Evolutionary conservation across 2,113 vertebrate genomes (phyloP).

Genomic region (Hepsetus odoe): DNA sequence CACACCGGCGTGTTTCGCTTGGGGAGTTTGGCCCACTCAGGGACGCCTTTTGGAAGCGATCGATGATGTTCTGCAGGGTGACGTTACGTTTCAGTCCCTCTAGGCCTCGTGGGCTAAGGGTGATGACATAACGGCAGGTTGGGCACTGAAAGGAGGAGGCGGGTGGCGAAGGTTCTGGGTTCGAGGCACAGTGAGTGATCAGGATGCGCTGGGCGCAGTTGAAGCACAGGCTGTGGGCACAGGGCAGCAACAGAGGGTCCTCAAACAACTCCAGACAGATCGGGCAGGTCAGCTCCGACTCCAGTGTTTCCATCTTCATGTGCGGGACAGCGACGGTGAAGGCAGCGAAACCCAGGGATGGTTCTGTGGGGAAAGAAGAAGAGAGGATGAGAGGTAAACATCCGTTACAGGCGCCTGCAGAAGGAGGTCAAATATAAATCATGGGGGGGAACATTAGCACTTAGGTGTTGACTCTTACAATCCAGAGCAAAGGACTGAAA

Average conservation of each 20-base stretch:
- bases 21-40: slow-evolving; percentile 84
- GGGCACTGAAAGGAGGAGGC: slow-evolving; percentile 90
- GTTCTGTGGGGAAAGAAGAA: slow-evolving; percentile 71
- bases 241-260: slow-evolving; percentile 87
- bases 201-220: slow-evolving; percentile 88
- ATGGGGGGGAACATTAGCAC: not conserved
- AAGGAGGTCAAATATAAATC: not conserved
- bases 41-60: slow-evolving; percentile 88
- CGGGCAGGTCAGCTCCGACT: slow-evolving; percentile 92
- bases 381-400: too few species aligned
- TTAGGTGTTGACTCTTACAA: not conserved
- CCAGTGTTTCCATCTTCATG: slow-evolving; percentile 92
- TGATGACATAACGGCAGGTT: slow-evolving; percentile 91
- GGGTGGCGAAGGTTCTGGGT: slow-evolving; percentile 80
- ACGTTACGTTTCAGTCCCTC: slow-evolving; percentile 90
- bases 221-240: slow-evolving; percentile 90
- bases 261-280: slow-evolving; percentile 92
- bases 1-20: slow-evolving; percentile 67
- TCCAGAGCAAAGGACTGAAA: not conserved
- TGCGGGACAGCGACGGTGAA: slow-evolving; percentile 78
- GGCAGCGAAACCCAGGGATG: slow-evolving; percentile 88
- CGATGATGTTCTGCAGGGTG: slow-evolving; percentile 90
- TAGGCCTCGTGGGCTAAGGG: slow-evolving; percentile 84
- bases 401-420: slow-evolving; percentile 61
- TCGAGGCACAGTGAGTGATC: slow-evolving; percentile 85